phyloP scores from a whole-genome alignment of 1,140 invertebrate species.

The Saccostrea glomerata region DNA sequence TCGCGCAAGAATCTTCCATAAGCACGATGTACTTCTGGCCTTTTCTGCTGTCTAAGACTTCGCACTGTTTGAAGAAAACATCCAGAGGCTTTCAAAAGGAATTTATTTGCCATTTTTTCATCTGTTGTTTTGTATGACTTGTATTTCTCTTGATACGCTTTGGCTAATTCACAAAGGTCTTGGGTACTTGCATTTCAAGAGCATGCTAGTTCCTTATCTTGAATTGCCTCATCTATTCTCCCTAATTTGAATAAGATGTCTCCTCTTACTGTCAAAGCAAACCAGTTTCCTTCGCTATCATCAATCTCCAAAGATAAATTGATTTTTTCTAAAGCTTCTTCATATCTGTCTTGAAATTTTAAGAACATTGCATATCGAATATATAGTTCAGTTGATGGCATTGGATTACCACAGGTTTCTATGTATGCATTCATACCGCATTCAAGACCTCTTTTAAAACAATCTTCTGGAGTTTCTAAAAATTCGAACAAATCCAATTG shows the following conservation, averaged over 20 bases:
- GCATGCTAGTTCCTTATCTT: slow-evolving; percentile 1
- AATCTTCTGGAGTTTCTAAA: slow-evolving; percentile 19
- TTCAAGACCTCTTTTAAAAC: slow-evolving; percentile 39
- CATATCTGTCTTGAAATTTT: neutral
- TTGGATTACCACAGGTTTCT: neutral
- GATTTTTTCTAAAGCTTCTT: slow-evolving; percentile 1
- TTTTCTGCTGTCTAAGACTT: slow-evolving; percentile 41
- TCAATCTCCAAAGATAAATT: slow-evolving; percentile 41
- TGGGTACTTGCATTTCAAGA: neutral
- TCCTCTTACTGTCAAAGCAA: slow-evolving; percentile 17
- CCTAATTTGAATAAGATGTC: neutral
- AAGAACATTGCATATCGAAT: slow-evolving; percentile 22
- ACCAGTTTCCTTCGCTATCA: slow-evolving; percentile 43
- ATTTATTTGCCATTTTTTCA: slow-evolving; percentile 9
- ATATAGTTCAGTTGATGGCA: slow-evolving; percentile 23
- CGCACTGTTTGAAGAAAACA: slow-evolving; percentile 44
- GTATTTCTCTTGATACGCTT: slow-evolving; percentile 31
- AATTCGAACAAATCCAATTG: slow-evolving; percentile 10
- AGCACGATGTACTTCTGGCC: slow-evolving; percentile 41
- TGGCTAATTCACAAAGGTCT: slow-evolving; percentile 39
- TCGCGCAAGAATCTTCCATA: slow-evolving; percentile 46
- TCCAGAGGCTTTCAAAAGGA: slow-evolving; percentile 32
- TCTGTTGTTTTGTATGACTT: slow-evolving; percentile 5
- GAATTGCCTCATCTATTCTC: neutral
- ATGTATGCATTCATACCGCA: neutral